phyloP scores from a whole-genome alignment of 2,888 invertebrate species.

The Drosophila demipolita region DNA sequence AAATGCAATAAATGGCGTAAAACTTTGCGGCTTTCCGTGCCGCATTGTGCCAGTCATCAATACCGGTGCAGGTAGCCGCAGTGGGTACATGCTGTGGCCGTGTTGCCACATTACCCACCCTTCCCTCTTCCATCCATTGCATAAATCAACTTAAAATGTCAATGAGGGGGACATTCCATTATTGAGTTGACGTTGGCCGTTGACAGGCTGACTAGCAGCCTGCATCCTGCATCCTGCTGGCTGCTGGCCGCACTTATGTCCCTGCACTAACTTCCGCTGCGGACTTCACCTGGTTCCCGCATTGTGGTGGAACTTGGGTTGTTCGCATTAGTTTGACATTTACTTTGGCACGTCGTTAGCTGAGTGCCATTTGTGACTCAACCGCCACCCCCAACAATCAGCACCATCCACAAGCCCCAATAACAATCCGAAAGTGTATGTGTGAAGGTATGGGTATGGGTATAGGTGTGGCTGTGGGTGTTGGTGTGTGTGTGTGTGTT shows the following conservation, averaged over 20 bases:
- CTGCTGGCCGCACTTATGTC: slow-evolving; percentile 4
- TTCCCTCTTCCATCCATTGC: background rate
- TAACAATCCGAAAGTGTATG: slow-evolving; percentile 1
- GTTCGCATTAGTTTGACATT: slow-evolving; percentile 79
- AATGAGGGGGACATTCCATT: slow-evolving; percentile 75
- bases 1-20: slow-evolving; percentile 77
- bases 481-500: slow-evolving; percentile 5
- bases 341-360: slow-evolving; percentile 78
- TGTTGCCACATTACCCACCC: background rate
- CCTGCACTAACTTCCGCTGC: slow-evolving; percentile 28
- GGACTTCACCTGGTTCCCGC: slow-evolving; percentile 45
- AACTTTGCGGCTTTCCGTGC: slow-evolving; percentile 57
- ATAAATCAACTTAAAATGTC: slow-evolving; percentile 74
- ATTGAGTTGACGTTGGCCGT: slow-evolving; percentile 67
- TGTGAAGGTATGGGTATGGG: background rate
- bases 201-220: slow-evolving; percentile 50
- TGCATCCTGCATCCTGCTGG: slow-evolving; percentile 38
- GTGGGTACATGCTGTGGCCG: too few relatives aligned
- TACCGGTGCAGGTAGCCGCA: slow-evolving; percentile 15
- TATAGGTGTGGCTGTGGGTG: slow-evolving; percentile 6
- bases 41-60: slow-evolving; percentile 39
- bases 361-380: slow-evolving; percentile 62
- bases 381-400: slow-evolving; percentile 4
- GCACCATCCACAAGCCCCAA: slow-evolving; percentile 4
- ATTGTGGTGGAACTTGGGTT: slow-evolving; percentile 60